Base-by-base conservation (phyloP, 2,888 invertebrate genomes). In the Plusia festucae region DNA sequence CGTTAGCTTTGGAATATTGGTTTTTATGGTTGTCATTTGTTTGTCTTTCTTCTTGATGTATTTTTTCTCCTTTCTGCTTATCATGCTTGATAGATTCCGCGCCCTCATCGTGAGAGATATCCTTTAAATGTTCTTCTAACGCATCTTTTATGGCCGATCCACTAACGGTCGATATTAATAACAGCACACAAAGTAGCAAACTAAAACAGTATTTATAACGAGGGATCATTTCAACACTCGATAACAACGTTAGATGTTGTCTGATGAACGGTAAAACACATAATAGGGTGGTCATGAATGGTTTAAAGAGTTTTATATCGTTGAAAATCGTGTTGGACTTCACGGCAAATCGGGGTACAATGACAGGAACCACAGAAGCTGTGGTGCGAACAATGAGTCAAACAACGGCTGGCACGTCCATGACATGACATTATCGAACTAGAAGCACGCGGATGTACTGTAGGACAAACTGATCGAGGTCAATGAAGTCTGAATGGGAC, bases 301-400 rank as follows among this genome's bases (percentile, higher is more conserved):
- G 85, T 77, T 82, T 84, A 90, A 91, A 89, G 85, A 86, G 88
- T 94, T 94, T 94, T 95, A 95, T 95, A 94, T 90, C 83, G 87
- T 76, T 83, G 81, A 83, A 84, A 89, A 89, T 88, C 87, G 89
- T 87, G 88, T 88, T 89, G 89, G 85, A 88, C 90, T 95, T 95
- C 95, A 92, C 90, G 94, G 91, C 78, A 70, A 72, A 87, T 95
- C 90, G 91, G 81, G 85, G 84, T 82, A 95, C 95, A 95, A 95
- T 95, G 90, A 89, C 92, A 93, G 95, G 95, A 95, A 95, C 88
- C 90, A 88, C 91, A 91, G 91, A 87, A 71, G 69, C 69, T 67
- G 83, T 82, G 78, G 77, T 74, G 84, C 85, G 86, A 87, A 94
- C 94, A 94, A 93, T 93, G 87, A 85, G 70, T 78, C 72, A 76